A percentile compares a stretch with the other conserved stretches of the same genome.
These are phyloP conservation scores for Brachymystax lenok DNA, from an alignment of 2,797 vertebrate genomes.

Conservation along the genomic window DNA sequence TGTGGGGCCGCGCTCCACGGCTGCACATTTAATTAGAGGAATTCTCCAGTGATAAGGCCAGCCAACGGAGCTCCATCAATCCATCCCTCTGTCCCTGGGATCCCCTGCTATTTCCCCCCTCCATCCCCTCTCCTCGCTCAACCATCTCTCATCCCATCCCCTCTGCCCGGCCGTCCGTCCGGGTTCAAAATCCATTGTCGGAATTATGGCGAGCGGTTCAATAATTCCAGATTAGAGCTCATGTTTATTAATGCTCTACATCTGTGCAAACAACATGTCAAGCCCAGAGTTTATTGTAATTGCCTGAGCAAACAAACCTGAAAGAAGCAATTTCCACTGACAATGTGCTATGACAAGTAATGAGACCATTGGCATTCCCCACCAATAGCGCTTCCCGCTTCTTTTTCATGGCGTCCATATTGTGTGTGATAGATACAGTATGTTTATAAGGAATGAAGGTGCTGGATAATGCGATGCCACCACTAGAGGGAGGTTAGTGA, in stretches of 20 bases:
- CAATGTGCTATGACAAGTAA: constrained; percentile 99
- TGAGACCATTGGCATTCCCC: constrained; percentile 98
- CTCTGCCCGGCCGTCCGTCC: constrained; percentile 82
- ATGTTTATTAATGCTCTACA: constrained; percentile 99
- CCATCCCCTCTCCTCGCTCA: constrained; percentile 71
- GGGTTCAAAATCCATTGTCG: constrained; percentile 91
- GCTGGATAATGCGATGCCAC: constrained; percentile 86
- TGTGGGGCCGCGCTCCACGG: constrained; percentile 72
- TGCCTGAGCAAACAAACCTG: constrained; percentile 99
- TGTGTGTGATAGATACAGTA: constrained; percentile 87
- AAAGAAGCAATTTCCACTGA: constrained; percentile 99
- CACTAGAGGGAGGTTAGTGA: constrained; percentile 91
- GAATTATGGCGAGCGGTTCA: constrained; percentile 98
- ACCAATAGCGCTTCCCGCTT: constrained; percentile 85
- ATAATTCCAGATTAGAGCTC: constrained; percentile 99
- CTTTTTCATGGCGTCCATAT: constrained; percentile 87
- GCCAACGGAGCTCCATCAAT: constrained; percentile 64
- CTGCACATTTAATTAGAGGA: constrained; percentile 87
- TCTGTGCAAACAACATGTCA: constrained; percentile 99
- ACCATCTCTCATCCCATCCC: constrained; percentile 66
- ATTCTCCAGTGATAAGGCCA: constrained; percentile 88
- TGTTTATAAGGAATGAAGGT: constrained; percentile 96
- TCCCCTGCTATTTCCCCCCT: constrained; percentile 78
- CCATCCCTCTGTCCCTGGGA: constrained; percentile 75
- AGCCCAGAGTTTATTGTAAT: constrained; percentile 99